These are phyloP conservation scores for Sinocyclocheilus anshuiensis DNA, from an alignment of 2,113 vertebrate species.

Conservation along the genomic window DNA sequence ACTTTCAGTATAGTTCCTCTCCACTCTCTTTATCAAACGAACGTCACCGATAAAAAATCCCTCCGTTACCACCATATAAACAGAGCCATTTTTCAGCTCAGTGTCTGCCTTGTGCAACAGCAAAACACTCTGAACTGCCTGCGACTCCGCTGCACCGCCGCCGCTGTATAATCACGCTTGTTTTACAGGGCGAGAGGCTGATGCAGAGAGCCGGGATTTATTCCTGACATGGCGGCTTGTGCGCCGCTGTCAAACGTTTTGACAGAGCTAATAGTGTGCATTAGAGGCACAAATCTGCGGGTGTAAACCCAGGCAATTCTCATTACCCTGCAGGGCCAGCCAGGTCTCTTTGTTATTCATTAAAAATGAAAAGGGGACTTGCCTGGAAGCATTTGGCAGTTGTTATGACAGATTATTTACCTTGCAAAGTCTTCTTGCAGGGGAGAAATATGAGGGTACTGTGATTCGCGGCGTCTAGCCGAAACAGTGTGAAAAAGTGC, in stretches of 20 bases:
- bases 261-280: constrained; percentile 41
- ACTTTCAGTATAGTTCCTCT: neutral
- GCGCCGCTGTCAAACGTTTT: constrained; percentile 44
- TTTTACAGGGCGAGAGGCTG: constrained; percentile 19
- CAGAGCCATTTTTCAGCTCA: constrained; percentile 33
- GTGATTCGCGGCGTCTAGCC: neutral
- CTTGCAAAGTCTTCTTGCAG: constrained; percentile 25
- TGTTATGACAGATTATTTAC: constrained; percentile 55
- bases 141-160: neutral
- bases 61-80: constrained; percentile 8
- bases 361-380: constrained; percentile 53
- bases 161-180: constrained; percentile 38
- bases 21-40: constrained; percentile 25
- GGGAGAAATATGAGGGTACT: constrained; percentile 4
- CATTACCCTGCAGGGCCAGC: constrained; percentile 37
- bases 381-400: constrained; percentile 25
- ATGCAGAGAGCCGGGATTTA: constrained; percentile 32
- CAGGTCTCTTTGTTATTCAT: constrained; percentile 44
- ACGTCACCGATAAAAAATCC: constrained; percentile 21
- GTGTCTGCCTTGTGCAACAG: neutral
- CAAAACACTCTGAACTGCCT: constrained; percentile 3
- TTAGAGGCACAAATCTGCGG: constrained; percentile 44
- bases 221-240: constrained; percentile 38
- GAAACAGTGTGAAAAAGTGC: neutral
- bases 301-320: constrained; percentile 34